Evolutionary conservation across 2,113 vertebrate genomes (phyloP), one percentile per base, ranked within the genome.

Genomic region (Crotalus helleri): DNA sequence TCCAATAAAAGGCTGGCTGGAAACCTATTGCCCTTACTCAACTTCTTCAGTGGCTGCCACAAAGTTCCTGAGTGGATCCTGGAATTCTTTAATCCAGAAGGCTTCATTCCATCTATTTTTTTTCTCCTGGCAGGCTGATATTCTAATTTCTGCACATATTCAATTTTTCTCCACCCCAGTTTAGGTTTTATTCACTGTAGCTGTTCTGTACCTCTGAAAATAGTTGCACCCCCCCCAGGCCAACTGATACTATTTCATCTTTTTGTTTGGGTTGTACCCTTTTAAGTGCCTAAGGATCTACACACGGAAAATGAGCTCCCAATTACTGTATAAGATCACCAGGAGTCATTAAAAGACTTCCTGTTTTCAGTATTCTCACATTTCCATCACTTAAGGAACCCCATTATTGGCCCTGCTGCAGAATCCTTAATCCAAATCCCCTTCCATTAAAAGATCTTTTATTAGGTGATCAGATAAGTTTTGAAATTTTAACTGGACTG

Each of bases 341-440:
- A 55, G 7, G 26, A 29, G 7, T 57, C n/a, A 91, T 33, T 26
- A 90, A 94, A 69, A 91, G 58, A 86, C 46, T 94, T 88, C 7
- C 55, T 2, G 0, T 90, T 94, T 95, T 93, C 86, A 90, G 89
- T 91, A 33, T 12, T 81, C 21, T 53, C 61, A 91, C 19, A 69
- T 23, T 64, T 21, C n/a, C 90, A 21, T 54, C 17, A 55, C 19
- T 55, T 39, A 85, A 91, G 29, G 12, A 39, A 1, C 26, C 8
- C 19, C 15, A 53, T 53, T 6, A 21, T 53, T n/a, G 51, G 90
- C 49, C 61, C 29, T 74, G 49, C 10, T 24, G 17, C 8, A 85
- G 33, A 81, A 85, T 44, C 64, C 26, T 55, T 44, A 39, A 81
- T 21, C 7, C 33, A 81, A 81, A 39, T 6, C 33, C 33, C 17